These are phyloP conservation scores for Hyposoter dolosus DNA, from an alignment of 2,888 invertebrate genomes.

Conservation along the genomic window DNA sequence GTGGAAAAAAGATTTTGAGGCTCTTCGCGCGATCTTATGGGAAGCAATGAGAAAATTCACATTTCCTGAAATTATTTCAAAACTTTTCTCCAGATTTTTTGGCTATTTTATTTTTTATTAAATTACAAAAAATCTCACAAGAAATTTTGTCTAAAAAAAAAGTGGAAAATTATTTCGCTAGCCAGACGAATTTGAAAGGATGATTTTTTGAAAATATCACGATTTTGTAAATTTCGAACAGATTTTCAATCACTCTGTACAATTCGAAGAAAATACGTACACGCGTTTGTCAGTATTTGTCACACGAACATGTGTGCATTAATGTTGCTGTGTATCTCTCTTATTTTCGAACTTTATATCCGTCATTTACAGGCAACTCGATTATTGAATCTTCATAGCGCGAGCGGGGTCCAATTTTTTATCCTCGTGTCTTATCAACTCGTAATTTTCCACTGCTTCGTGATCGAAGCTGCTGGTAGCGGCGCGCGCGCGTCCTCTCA, in stretches of 20 bases:
- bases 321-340: conserved; percentile 43
- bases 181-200: too few relatives aligned
- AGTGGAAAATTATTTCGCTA: too few relatives aligned
- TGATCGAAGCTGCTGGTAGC: conserved; percentile 26
- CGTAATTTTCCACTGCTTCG: conserved; percentile 72
- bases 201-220: background rate
- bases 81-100: too few relatives aligned
- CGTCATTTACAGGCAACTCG: conserved; percentile 47
- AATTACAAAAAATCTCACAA: too few relatives aligned
- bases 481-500: conserved; percentile 56
- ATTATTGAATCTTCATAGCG: conserved; percentile 65
- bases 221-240: background rate
- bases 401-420: conserved; percentile 53
- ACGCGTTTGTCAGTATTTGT: background rate
- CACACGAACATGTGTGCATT: background rate
- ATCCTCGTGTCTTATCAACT: conserved; percentile 67
- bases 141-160: too few relatives aligned
- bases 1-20: too few relatives aligned
- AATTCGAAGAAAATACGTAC: background rate
- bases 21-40: too few relatives aligned
- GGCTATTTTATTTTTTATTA: too few relatives aligned
- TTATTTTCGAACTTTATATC: conserved; percentile 56
- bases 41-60: too few relatives aligned
- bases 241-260: background rate
- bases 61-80: too few relatives aligned